Percentiles rank a stretch among this genome's conserved stretches.
Evolutionary conservation across 2,113 vertebrate genomes (phyloP).

Genomic region (Cynocephalus volans): DNA sequence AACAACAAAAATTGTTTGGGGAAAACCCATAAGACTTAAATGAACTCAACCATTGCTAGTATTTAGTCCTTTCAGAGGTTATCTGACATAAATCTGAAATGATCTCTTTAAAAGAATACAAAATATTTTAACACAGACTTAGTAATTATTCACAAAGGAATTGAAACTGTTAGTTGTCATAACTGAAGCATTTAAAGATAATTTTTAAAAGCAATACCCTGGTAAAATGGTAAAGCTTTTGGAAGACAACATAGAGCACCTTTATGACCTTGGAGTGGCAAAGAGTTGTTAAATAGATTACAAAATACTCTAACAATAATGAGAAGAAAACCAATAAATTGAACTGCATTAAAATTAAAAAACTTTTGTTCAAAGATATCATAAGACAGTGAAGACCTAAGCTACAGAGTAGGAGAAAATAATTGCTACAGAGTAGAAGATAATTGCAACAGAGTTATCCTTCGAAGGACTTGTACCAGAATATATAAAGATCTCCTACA

Average conservation of each 20-base stretch:
- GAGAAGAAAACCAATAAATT: slow-evolving; percentile 26
- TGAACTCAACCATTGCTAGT: neutral
- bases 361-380: slow-evolving; percentile 6
- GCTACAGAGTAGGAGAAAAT: neutral
- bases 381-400: neutral
- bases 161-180: neutral
- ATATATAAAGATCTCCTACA: neutral
- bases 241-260: slow-evolving; percentile 25
- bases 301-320: slow-evolving; percentile 6
- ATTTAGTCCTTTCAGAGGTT: neutral
- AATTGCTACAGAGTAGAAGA: neutral
- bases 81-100: slow-evolving; percentile 39
- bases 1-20: slow-evolving; percentile 28
- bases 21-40: slow-evolving; percentile 19
- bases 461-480: slow-evolving; percentile 16
- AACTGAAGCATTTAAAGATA: slow-evolving; percentile 62
- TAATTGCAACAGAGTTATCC: neutral
- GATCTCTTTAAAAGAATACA: slow-evolving; percentile 37
- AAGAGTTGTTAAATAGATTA: slow-evolving; percentile 49
- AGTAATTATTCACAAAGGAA: slow-evolving; percentile 40
- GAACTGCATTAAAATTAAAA: slow-evolving; percentile 22
- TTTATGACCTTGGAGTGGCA: neutral
- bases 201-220: neutral
- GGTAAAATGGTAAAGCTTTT: slow-evolving; percentile 16
- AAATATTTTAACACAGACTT: slow-evolving; percentile 28